A percentile compares a stretch with the other conserved stretches of the same genome.
Evolutionary conservation across 2,797 vertebrate species (phyloP).

Genomic region (Xenentodon cancila): DNA sequence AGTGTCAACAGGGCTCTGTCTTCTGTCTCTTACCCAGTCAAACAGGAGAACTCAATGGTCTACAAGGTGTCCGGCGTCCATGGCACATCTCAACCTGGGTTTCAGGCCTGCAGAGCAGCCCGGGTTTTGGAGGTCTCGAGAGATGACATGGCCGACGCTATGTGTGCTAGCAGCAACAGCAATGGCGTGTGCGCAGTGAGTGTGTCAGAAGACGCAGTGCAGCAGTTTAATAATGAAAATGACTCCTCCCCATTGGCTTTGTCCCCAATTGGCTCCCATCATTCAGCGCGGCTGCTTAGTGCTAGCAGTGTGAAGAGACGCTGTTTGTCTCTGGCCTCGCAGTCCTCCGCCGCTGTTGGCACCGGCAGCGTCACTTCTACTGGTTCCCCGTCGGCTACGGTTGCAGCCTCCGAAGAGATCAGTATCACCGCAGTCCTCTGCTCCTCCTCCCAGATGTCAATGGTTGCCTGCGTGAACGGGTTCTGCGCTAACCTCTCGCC

Average conservation of each 20-base stretch:
- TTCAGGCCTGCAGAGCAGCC: constrained; percentile 59
- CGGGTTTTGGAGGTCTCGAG: constrained; percentile 74
- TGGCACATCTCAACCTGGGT: constrained; percentile 69
- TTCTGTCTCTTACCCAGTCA: constrained; percentile 86
- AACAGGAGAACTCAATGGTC: constrained; percentile 88
- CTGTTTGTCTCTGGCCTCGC: constrained; percentile 86
- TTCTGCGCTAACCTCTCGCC: constrained; percentile 84
- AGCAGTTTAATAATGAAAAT: constrained; percentile 93
- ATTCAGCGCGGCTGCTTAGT: constrained; percentile 84
- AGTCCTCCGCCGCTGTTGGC: constrained; percentile 50
- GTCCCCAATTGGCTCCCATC: constrained; percentile 85
- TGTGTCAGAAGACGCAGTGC: constrained; percentile 84
- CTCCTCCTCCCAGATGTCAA: constrained; percentile 91
- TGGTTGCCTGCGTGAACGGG: constrained; percentile 90
- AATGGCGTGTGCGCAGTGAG: constrained; percentile 46
- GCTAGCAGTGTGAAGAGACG: constrained; percentile 89
- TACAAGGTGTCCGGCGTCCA: constrained; percentile 82
- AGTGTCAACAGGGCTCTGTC: constrained; percentile 77
- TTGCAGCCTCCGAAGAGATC: constrained; percentile 78
- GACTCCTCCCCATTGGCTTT: constrained; percentile 88
- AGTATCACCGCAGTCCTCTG: constrained; percentile 88
- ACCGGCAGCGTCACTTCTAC: constrained; percentile 29
- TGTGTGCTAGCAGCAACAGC: constrained; percentile 73
- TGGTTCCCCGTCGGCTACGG: constrained; percentile 54
- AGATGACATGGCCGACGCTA: constrained; percentile 73